Evolutionary conservation across 2,888 invertebrate genomes (phyloP), one percentile per base, ranked within the genome.

Genomic region (Cistogaster globosa): DNA sequence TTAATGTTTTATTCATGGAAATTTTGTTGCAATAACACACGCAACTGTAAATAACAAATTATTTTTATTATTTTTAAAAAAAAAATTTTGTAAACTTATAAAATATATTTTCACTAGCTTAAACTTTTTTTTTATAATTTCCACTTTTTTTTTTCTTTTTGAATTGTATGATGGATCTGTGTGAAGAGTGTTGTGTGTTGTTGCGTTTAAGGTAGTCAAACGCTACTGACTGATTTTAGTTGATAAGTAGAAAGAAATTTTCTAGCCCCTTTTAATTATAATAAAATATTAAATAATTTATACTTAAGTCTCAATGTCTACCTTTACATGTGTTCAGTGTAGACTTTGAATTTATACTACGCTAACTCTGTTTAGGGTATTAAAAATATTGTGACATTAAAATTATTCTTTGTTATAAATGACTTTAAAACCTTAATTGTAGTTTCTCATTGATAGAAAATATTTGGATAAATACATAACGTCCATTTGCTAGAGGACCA

Each of bases 161-260:
- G n/a, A n/a, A n/a, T 51, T 62, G 53, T 55, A 57, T 58, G 32
- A 22, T 26, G 14, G 6, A 20, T 57, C 18, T 58, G 42, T 62
- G 38, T 57, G 65, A 71, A 65, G 65, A 65, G 11, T 69, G 32
- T 62, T 69, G 53, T 65, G 22, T 69, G 60, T 42, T 75, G 78
- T 85, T 82, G 69, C 75, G 75, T 75, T 85, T 71, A 85, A 60
- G 69, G 65, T 53, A 75, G 71, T 51, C 67, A 72, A 72, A 72
- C 62, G 67, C 76, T 85, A 85, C 77, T 78, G 82, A 85, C 85
- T 82, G 82, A 77, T 81, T 81, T 65, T 53, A 71, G 67, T 75
- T 58, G 69, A 69, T 74, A 77, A 45, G 78, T 82, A 55, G 75
- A 18, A 51, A 71, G 69, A 82, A 81, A 53, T 80, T 63, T 78